A percentile compares a stretch with the other conserved stretches of the same genome.
Evolutionary conservation across 2,113 vertebrate species (phyloP).

Genomic region (Pomatorhinus ruficollis): DNA sequence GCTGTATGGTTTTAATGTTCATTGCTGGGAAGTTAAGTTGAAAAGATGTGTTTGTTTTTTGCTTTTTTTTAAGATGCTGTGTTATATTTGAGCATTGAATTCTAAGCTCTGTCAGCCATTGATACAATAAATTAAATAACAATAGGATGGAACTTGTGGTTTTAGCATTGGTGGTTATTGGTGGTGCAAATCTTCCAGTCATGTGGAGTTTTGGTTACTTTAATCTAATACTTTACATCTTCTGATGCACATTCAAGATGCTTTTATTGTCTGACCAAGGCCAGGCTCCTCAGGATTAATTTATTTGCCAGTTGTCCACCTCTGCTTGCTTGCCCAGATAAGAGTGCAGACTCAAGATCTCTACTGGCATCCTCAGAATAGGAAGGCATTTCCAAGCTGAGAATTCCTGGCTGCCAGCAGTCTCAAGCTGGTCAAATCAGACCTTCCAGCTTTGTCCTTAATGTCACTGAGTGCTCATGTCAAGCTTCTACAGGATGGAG

Average conservation of each 20-base stretch:
- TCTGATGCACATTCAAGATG: not conserved
- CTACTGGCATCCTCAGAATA: not conserved
- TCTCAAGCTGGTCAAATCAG: not conserved
- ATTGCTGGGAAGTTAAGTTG: not conserved
- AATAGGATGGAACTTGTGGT: not conserved
- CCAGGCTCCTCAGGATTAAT: not conserved
- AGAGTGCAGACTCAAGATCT: not conserved
- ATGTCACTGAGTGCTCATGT: not conserved
- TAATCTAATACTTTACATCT: not conserved
- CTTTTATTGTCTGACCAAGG: not conserved
- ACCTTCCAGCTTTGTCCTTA: not conserved
- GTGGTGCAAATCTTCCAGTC: not conserved
- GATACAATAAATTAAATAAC: not conserved
- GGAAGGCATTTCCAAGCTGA: not conserved
- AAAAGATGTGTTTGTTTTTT: not conserved
- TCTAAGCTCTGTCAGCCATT: not conserved
- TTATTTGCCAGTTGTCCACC: not conserved
- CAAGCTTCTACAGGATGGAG: not conserved
- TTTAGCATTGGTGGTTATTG: not conserved
- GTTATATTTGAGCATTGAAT: not conserved
- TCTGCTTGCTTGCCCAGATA: not conserved
- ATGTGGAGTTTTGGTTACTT: not conserved
- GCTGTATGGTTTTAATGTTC: not conserved
- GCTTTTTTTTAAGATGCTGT: not conserved
- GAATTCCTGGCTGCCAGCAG: not conserved